These are phyloP conservation scores for Corythornis leucogaster DNA, from an alignment of 2,797 vertebrate species.

Conservation along the genomic window DNA sequence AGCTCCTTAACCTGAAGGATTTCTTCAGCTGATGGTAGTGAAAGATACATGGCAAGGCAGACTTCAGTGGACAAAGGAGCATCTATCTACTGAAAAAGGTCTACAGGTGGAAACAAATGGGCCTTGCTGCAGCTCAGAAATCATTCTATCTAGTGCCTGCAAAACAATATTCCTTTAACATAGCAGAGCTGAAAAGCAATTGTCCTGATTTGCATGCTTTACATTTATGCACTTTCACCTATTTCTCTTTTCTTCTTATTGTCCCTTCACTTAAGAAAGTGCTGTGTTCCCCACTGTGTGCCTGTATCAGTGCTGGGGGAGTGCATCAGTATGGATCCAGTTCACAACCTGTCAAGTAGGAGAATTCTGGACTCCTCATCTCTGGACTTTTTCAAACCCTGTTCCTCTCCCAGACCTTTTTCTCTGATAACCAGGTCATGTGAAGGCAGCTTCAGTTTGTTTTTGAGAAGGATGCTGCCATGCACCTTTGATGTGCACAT, in stretches of 20 bases:
- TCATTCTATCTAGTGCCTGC: background rate
- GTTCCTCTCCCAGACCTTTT: background rate
- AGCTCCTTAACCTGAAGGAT: background rate
- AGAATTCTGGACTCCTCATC: background rate
- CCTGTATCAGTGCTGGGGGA: background rate
- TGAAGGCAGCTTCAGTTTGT: background rate
- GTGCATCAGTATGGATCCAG: background rate
- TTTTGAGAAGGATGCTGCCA: background rate
- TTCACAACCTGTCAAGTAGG: background rate
- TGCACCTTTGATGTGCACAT: background rate
- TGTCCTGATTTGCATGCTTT: background rate
- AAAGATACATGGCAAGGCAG: background rate
- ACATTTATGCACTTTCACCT: background rate
- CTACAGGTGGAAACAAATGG: background rate
- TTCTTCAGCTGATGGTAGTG: background rate
- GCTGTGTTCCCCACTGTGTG: background rate
- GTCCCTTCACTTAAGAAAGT: background rate
- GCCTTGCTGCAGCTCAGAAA: background rate
- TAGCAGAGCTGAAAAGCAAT: background rate
- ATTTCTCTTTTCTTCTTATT: background rate
- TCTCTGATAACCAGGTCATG: background rate
- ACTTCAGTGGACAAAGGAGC: background rate
- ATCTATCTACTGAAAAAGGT: background rate
- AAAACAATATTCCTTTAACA: background rate
- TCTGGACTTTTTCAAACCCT: background rate